Evolutionary conservation across 2,113 vertebrate genomes (phyloP).

Genomic region (Irena cyanogastra): DNA sequence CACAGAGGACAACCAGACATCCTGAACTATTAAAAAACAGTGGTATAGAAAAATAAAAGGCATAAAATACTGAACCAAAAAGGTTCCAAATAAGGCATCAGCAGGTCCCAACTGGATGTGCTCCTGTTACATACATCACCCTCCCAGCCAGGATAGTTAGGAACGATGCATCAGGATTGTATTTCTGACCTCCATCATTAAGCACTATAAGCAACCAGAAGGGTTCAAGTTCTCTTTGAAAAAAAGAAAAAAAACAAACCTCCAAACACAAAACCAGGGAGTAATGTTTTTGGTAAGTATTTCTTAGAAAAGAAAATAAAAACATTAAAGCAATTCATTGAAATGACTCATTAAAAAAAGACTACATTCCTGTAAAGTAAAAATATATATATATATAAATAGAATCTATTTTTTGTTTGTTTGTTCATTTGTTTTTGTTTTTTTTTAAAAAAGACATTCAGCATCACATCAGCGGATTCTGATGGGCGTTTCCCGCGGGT

Average conservation of each 20-base stretch:
- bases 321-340: constrained; percentile 26
- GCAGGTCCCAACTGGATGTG: constrained; percentile 24
- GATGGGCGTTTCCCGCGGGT: not conserved
- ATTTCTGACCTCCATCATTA: not conserved
- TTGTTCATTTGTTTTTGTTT: not conserved
- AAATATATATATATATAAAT: constrained; percentile 63
- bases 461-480: not conserved
- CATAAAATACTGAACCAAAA: constrained; percentile 45
- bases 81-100: constrained; percentile 71
- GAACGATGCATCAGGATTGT: not conserved
- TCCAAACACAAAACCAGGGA: not conserved
- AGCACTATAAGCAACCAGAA: constrained; percentile 33
- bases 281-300: constrained; percentile 65
- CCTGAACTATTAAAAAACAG: constrained; percentile 43
- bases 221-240: constrained; percentile 34
- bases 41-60: constrained; percentile 56
- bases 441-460: constrained; percentile 34
- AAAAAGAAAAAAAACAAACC: not conserved
- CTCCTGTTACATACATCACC: not conserved
- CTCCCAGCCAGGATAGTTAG: not conserved
- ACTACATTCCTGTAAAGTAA: constrained; percentile 58
- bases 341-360: constrained; percentile 64
- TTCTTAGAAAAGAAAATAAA: constrained; percentile 70
- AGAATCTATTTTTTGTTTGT: not conserved
- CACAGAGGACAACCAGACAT: constrained; percentile 13